Conservation (phyloP, 2,113 vertebrate genomes). For the Vidua macroura region DNA sequence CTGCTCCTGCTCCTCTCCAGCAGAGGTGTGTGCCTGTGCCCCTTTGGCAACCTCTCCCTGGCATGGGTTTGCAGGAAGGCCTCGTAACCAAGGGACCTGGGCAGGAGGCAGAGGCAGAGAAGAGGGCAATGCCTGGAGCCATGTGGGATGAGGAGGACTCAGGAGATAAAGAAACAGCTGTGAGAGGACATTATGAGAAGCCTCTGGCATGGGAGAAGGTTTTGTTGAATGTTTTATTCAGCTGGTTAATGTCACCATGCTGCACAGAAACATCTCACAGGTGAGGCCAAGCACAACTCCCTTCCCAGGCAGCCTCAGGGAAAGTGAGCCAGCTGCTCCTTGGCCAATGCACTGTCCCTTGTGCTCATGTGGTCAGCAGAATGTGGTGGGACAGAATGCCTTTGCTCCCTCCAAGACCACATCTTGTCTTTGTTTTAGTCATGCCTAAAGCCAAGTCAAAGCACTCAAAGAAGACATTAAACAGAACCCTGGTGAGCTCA, state of each 20-base stretch:
- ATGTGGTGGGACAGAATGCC: rapidly evolving
- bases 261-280: background rate
- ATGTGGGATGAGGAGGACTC: background rate
- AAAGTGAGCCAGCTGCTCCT: background rate
- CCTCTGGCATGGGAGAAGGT: too few species aligned
- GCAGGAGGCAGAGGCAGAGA: background rate
- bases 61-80: background rate
- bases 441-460: background rate
- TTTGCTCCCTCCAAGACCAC: background rate
- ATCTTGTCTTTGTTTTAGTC: background rate
- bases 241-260: background rate
- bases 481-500: background rate
- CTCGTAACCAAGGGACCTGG: rapidly evolving
- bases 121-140: background rate
- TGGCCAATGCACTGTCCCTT: background rate
- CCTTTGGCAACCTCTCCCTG: background rate
- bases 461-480: background rate
- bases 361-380: background rate
- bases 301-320: background rate
- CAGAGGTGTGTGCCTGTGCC: background rate
- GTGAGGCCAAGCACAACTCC: background rate
- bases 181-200: background rate
- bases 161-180: background rate
- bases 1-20: background rate
- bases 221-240: background rate